Conservation (phyloP, 2,113 vertebrate genomes). For the Perca schrenkii region DNA sequence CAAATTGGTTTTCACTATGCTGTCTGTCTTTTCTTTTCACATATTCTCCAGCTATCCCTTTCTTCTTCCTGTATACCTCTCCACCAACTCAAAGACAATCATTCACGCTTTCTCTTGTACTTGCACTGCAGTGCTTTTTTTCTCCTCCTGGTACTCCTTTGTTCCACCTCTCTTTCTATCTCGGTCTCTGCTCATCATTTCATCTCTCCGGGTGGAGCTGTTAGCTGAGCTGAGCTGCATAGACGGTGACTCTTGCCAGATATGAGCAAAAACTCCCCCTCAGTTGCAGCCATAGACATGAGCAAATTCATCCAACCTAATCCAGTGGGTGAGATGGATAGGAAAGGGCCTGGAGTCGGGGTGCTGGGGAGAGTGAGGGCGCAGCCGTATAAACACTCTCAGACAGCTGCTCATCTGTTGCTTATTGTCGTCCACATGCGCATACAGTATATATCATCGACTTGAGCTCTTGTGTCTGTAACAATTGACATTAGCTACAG, state of each 20-base stretch:
- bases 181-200: constrained; percentile 52
- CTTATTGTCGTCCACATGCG: constrained; percentile 7
- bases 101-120: constrained; percentile 61
- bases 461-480: constrained; percentile 24
- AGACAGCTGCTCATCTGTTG: constrained; percentile 43
- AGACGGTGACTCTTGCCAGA: constrained; percentile 52
- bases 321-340: constrained; percentile 41
- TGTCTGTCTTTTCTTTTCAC: constrained; percentile 70
- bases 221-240: constrained; percentile 37
- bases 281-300: constrained; percentile 50
- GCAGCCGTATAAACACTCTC: constrained; percentile 20
- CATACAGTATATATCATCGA: neutral
- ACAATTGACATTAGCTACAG: constrained; percentile 36
- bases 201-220: constrained; percentile 40
- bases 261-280: constrained; percentile 53
- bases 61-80: constrained; percentile 55
- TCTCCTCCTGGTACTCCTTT: constrained; percentile 46
- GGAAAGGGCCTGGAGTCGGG: constrained; percentile 10
- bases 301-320: constrained; percentile 56
- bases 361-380: constrained; percentile 27
- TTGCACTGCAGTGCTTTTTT: constrained; percentile 28
- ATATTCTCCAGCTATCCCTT: constrained; percentile 57
- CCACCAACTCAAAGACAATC: constrained; percentile 60
- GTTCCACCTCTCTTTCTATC: constrained; percentile 46
- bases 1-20: constrained; percentile 78